phyloP scores from a whole-genome alignment of 64 coral and sea anemone species.

The Cladopsammia gracilis region DNA sequence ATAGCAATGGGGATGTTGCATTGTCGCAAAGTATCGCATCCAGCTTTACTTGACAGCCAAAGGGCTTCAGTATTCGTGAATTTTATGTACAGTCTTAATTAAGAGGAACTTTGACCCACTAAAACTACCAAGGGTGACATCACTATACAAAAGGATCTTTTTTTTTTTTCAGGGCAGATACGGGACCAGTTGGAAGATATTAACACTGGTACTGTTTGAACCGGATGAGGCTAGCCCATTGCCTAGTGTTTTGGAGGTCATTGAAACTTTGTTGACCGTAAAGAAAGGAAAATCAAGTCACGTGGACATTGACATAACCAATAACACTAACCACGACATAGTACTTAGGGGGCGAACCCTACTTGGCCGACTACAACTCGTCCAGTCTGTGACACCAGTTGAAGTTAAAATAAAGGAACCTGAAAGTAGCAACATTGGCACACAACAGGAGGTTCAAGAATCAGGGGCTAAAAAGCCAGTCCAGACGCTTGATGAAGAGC shows the following conservation, averaged over 20 bases:
- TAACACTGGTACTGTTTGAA: constrained; percentile 31
- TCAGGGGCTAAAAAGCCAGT: neutral
- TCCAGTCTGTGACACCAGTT: constrained; percentile 11
- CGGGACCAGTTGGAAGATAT: neutral
- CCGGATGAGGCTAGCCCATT: constrained; percentile 8
- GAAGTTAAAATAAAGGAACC: constrained; percentile 4
- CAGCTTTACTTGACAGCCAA: neutral
- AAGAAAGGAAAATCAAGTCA: constrained; percentile 1
- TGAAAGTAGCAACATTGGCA: neutral
- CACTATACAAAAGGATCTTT: neutral
- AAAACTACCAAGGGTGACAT: neutral
- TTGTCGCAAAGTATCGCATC: neutral
- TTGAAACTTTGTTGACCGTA: neutral
- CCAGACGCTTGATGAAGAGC: neutral
- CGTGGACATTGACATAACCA: neutral
- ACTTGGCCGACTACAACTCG: constrained; percentile 17
- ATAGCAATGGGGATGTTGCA: neutral
- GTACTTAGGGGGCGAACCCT: neutral
- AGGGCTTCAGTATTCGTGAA: neutral
- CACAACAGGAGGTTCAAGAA: neutral
- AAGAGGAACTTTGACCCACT: neutral
- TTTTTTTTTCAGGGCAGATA: neutral
- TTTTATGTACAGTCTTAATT: neutral
- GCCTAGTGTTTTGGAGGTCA: neutral
- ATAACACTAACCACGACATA: constrained; percentile 8